Percentiles rank a stretch among this genome's conserved stretches.
Evolutionary conservation across 2,888 invertebrate genomes (phyloP).

Genomic region (Darwinula stevensoni): DNA sequence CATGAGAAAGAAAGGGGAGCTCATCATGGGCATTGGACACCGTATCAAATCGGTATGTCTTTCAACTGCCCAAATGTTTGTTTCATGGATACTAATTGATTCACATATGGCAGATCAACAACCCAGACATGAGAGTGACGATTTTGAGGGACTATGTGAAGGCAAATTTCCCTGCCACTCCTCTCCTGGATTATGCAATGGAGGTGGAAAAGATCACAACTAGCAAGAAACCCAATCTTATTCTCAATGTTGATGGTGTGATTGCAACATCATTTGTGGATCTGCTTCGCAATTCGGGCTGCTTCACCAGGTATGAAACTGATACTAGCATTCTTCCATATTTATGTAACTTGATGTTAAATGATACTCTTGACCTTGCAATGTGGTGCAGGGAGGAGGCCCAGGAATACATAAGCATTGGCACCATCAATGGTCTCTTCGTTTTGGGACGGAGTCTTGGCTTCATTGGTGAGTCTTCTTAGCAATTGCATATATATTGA

Average conservation of each 20-base stretch:
- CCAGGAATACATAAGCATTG: constrained; percentile 86
- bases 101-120: constrained; percentile 42
- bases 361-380: too few species aligned
- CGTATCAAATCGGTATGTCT: constrained; percentile 31
- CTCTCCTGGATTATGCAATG: constrained; percentile 75
- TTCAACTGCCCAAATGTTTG: too few species aligned
- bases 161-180: constrained; percentile 72
- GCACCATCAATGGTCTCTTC: constrained; percentile 90
- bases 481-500: too few species aligned
- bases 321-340: too few species aligned
- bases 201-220: constrained; percentile 98
- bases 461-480: constrained; percentile 70
- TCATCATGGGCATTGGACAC: constrained; percentile 99
- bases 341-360: constrained; percentile 3
- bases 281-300: constrained; percentile 68
- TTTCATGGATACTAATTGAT: too few species aligned
- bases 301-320: constrained; percentile 65
- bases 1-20: constrained; percentile 82
- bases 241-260: constrained; percentile 94
- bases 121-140: constrained; percentile 92
- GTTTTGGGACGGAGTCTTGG: constrained; percentile 94
- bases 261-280: constrained; percentile 95
- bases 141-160: constrained; percentile 85
- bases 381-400: constrained; percentile 76
- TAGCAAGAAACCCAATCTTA: constrained; percentile 97